Evolutionary conservation across 23 tunicate genomes (phyloP).

Genomic region (Phallusia fumigata): DNA sequence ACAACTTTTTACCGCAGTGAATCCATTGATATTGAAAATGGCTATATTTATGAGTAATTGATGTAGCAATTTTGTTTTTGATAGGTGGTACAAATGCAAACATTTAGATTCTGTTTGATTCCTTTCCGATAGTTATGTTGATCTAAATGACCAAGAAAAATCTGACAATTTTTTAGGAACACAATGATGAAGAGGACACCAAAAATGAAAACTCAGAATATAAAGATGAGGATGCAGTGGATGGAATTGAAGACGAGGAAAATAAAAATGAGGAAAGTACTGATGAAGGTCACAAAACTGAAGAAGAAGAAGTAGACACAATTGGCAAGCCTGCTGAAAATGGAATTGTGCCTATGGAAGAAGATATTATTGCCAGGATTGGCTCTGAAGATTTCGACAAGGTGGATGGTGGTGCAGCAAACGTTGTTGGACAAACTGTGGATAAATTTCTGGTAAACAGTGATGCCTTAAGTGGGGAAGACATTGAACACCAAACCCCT

Average conservation of each 20-base stretch:
- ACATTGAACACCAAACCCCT: neutral
- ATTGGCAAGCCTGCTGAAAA: neutral
- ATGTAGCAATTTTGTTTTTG: too few relatives aligned
- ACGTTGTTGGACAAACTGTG: neutral
- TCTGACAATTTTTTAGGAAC: too few relatives aligned
- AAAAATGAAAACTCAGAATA: neutral
- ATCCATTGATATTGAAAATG: too few relatives aligned
- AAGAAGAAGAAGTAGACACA: neutral
- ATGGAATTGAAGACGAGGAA: neutral
- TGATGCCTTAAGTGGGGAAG: neutral
- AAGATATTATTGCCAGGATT: neutral
- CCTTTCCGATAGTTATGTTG: too few relatives aligned
- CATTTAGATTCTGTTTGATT: too few relatives aligned
- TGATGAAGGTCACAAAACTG: neutral
- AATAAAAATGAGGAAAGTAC: neutral
- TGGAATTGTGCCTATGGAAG: slow-evolving; percentile 1
- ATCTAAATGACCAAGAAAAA: too few relatives aligned
- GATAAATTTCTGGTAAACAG: neutral
- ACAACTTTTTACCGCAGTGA: too few relatives aligned
- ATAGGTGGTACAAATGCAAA: too few relatives aligned
- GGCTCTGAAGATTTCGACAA: too few relatives aligned
- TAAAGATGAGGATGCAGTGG: neutral
- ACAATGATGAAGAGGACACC: neutral
- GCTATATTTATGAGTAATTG: too few relatives aligned
- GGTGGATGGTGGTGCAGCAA: neutral